These are phyloP conservation scores for Drosophila ogumai DNA, from an alignment of 1,140 invertebrate species.

Conservation along the genomic window DNA sequence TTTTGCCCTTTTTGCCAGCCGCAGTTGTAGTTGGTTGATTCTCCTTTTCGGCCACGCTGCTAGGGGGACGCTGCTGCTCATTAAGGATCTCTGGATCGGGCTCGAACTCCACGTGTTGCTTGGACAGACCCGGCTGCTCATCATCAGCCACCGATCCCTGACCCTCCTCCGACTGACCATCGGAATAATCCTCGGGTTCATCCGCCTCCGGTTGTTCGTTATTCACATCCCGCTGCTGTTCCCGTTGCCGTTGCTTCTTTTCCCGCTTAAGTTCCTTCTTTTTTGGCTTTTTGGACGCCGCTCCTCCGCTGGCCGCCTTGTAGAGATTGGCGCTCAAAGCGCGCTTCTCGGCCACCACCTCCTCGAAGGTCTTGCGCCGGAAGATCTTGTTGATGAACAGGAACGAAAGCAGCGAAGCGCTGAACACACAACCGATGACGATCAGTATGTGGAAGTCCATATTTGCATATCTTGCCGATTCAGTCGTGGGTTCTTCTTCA, in stretches of 20 bases:
- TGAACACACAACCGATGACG: constrained; percentile 82
- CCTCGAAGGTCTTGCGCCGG: constrained; percentile 82
- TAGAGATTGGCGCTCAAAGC: constrained; percentile 80
- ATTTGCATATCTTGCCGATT: constrained; percentile 79
- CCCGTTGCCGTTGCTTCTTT: constrained; percentile 73
- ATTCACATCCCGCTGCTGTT: constrained; percentile 66
- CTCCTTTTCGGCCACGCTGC: constrained; percentile 66
- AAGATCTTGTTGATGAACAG: constrained; percentile 84
- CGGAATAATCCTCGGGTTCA: constrained; percentile 76
- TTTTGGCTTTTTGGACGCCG: constrained; percentile 67
- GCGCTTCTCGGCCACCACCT: constrained; percentile 80
- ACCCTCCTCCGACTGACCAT: constrained; percentile 79
- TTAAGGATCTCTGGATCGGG: constrained; percentile 79
- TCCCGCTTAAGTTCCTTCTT: constrained; percentile 82
- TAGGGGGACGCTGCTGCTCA: constrained; percentile 68
- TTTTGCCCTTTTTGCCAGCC: constrained; percentile 85
- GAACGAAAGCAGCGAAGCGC: constrained; percentile 79
- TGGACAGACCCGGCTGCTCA: constrained; percentile 72
- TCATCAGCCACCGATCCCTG: constrained; percentile 65
- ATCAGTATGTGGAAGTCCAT: constrained; percentile 85
- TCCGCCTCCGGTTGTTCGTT: constrained; percentile 61
- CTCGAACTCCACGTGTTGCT: constrained; percentile 84
- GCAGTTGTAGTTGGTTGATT: constrained; percentile 37
- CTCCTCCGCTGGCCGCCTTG: constrained; percentile 57
- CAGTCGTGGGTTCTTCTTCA: constrained; percentile 23